Conservation (phyloP, 2,113 vertebrate species). For the Speoplatyrhinus poulsoni region DNA sequence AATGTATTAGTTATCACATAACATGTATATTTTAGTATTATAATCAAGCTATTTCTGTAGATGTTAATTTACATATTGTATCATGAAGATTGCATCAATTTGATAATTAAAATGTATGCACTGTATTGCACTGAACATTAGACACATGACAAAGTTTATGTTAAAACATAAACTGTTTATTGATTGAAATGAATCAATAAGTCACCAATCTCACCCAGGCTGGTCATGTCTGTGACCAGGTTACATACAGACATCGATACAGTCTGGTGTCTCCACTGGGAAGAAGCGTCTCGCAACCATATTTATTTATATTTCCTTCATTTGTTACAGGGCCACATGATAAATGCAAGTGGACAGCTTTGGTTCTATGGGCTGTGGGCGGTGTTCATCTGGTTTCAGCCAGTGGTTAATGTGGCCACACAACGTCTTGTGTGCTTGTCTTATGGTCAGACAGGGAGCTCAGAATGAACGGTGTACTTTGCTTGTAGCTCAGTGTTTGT, state of each 20-base stretch:
- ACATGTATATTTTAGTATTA: no score
- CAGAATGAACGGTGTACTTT: no score
- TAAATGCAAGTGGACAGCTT: slow-evolving; percentile 7
- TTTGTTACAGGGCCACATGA: slow-evolving; percentile 14
- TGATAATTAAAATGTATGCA: no score
- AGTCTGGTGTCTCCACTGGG: no score
- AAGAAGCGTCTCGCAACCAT: not conserved
- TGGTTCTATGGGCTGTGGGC: not conserved
- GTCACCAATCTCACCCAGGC: not conserved
- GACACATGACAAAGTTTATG: no score
- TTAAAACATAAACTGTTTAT: not conserved
- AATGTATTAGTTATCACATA: no score
- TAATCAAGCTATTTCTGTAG: no score
- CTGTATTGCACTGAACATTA: no score
- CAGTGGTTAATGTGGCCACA: slow-evolving; percentile 5
- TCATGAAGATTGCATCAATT: no score
- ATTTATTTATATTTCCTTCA: slow-evolving; percentile 23
- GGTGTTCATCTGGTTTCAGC: slow-evolving; percentile 1
- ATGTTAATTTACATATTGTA: no score
- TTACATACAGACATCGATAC: slow-evolving; percentile 20
- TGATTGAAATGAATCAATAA: not conserved
- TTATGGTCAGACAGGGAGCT: no score
- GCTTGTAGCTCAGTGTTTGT: no score
- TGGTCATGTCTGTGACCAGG: slow-evolving; percentile 33
- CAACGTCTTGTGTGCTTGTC: slow-evolving; percentile 1